Base-by-base conservation (phyloP, 2,888 invertebrate species). In the Folsomia manolachei region DNA sequence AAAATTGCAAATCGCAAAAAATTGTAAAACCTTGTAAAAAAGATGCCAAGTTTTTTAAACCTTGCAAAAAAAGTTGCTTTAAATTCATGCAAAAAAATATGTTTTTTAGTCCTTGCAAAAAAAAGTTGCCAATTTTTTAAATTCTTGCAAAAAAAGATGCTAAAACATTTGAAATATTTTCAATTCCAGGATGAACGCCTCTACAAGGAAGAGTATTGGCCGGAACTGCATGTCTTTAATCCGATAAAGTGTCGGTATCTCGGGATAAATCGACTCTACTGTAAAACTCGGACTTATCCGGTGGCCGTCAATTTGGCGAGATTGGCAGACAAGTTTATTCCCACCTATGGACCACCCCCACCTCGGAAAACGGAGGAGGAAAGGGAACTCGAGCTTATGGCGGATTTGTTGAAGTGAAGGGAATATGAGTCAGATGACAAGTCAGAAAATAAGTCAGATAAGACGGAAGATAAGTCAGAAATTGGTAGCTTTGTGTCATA, bases 171-270 rank as follows among this genome's bases (percentile, higher is more conserved):
- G n/a, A n/a, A n/a, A 51, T 18, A 51, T 51, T 51, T 51, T 51
- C 51, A 51, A 51, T 51, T 51, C 18, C 56, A 69, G 23, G 69
- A 61, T 11, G 74, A 74, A 51, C 67, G 66, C 23, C 74, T 74
- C 1, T 71, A 74, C 27, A 74, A 74, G n/a, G 71, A 74, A 27
- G 74, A 74, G 23, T 74, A 74, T 52, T 74, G 74, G 74, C 74
- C 74, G 1, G 39, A 21, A 14, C 66, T 74, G 14, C 71, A 71
- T 24, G 56, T 68, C n/a, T 74, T 74, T 51, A 74, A 74, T 53
- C 74, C 74, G 9, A 71, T 74, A 25, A 74, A 74, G 63, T 74
- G 74, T 60, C 53, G 61, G 4, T 69, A 71, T 52, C 71, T 74
- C 19, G 74, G 74, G 24, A 74, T 74, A 24, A 67, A 69, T n/a